A percentile compares a stretch with the other conserved stretches of the same genome.
Evolutionary conservation across 1,140 invertebrate species (phyloP).

Genomic region (Drosophila simulans): DNA sequence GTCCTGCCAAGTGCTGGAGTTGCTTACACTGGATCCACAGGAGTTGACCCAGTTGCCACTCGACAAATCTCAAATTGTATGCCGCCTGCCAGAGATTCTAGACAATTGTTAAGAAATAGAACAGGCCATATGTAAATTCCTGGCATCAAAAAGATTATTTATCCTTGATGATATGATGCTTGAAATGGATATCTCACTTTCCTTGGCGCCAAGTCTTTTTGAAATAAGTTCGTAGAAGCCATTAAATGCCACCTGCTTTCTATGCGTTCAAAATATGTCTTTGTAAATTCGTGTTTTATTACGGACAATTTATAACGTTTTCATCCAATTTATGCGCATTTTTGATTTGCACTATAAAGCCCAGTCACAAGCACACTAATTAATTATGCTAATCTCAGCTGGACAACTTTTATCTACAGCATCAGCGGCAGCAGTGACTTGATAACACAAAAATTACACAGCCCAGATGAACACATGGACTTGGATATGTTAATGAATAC

Average conservation of each 20-base stretch:
- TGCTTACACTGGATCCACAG: conserved; percentile 20
- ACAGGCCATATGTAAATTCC: background rate
- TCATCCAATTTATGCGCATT: conserved; percentile 75
- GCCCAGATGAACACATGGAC: conserved; percentile 16
- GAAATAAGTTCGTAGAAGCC: conserved; percentile 2
- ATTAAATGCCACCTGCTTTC: conserved; percentile 68
- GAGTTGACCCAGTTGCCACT: conserved; percentile 33
- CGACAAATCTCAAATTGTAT: conserved; percentile 12
- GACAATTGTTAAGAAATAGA: background rate
- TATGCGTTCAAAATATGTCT: conserved; percentile 20
- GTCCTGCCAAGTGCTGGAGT: conserved; percentile 29
- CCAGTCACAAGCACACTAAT: conserved; percentile 69
- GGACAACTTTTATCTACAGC: conserved; percentile 63
- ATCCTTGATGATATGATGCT: too few species aligned
- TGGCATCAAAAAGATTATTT: background rate
- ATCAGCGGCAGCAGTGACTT: conserved; percentile 32
- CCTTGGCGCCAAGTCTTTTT: background rate
- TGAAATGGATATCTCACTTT: background rate
- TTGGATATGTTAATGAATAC: conserved; percentile 32
- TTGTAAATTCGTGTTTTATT: conserved; percentile 69
- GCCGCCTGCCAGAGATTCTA: background rate
- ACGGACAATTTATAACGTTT: conserved; percentile 75
- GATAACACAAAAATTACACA: conserved; percentile 52
- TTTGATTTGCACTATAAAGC: conserved; percentile 79
- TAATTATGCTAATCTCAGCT: conserved; percentile 75